phyloP scores from a whole-genome alignment of 2,113 vertebrate genomes.

The Centrocercus urophasianus region DNA sequence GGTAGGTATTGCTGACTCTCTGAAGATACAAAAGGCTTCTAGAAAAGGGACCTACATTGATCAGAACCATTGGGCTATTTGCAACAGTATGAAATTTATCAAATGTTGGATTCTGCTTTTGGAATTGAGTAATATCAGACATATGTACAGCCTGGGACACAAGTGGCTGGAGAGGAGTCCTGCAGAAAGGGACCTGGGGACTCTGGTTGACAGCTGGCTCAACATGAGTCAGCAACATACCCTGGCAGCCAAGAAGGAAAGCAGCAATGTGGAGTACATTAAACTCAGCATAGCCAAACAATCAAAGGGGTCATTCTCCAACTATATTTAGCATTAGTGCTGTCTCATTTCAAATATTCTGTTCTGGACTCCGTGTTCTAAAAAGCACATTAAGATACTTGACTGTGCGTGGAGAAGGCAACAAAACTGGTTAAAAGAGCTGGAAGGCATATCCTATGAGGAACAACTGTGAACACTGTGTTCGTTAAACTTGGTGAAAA shows the following conservation, averaged over 20 bases:
- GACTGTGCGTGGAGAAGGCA: not conserved
- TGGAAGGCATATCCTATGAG: not conserved
- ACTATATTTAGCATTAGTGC: not conserved
- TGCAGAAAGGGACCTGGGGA: not conserved
- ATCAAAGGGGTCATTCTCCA: too few species aligned
- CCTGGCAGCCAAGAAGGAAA: too few species aligned
- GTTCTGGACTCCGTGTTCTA: not conserved
- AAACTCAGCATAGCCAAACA: too few species aligned
- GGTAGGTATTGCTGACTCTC: not conserved
- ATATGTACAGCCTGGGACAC: not conserved
- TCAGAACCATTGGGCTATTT: not conserved
- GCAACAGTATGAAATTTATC: not conserved
- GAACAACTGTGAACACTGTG: not conserved
- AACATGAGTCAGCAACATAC: too few species aligned
- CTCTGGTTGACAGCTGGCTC: not conserved
- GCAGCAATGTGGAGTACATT: too few species aligned
- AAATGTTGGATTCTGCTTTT: not conserved
- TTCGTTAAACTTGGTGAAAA: not conserved
- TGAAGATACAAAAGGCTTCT: not conserved
- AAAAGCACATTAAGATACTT: not conserved
- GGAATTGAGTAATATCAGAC: not conserved
- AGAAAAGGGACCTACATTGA: not conserved
- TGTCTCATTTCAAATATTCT: not conserved
- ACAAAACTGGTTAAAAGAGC: not conserved
- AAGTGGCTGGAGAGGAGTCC: not conserved